A percentile compares a stretch with the other conserved stretches of the same genome.
Evolutionary conservation across 2,888 invertebrate genomes (phyloP).

Genomic region (Syrista parreyssii): DNA sequence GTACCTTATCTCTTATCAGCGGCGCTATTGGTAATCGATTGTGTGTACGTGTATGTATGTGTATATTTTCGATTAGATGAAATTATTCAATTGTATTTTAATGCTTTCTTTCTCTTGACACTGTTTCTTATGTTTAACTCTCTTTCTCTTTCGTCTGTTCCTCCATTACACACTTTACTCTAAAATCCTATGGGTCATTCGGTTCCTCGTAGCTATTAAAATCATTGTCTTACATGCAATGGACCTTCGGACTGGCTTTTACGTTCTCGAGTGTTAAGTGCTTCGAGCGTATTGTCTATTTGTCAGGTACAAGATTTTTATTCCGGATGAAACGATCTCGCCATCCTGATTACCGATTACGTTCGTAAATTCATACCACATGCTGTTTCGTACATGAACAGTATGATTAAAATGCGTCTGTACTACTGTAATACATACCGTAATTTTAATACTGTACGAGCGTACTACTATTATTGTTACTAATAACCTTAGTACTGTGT

Average conservation of each 20-base stretch:
- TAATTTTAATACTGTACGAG: background rate
- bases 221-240: background rate
- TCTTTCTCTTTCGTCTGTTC: background rate
- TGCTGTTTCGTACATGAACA: background rate
- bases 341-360: background rate
- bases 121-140: background rate
- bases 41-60: background rate
- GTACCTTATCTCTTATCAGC: background rate
- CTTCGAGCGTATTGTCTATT: background rate
- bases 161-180: background rate
- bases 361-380: background rate
- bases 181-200: background rate
- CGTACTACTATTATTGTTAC: background rate
- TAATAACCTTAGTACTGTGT: background rate
- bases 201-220: background rate
- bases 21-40: background rate
- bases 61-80: background rate
- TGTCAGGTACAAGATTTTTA: too few relatives aligned
- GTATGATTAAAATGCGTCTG: background rate
- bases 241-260: background rate
- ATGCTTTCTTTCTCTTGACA: background rate
- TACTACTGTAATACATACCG: background rate
- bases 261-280: background rate
- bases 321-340: background rate
- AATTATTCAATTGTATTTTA: background rate